Evolutionary conservation across 2,113 vertebrate genomes (phyloP).

Genomic region (Saccopteryx bilineata): DNA sequence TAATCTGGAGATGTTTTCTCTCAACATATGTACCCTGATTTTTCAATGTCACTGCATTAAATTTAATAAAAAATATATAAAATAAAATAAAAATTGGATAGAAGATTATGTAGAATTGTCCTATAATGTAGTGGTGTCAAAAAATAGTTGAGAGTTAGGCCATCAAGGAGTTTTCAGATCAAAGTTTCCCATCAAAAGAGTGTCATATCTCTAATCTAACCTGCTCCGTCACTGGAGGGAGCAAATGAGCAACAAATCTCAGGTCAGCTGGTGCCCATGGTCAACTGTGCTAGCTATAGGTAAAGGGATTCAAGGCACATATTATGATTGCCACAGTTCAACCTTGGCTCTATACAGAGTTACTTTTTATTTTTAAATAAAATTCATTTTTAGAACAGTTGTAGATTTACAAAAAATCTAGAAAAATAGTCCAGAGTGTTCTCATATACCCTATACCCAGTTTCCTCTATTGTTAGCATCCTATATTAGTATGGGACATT

Average conservation of each 20-base stretch:
- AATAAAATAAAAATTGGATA: too few relatives aligned
- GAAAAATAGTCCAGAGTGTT: too few relatives aligned
- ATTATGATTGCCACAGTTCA: not conserved
- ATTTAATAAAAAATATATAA: too few relatives aligned
- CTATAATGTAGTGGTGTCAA: not conserved
- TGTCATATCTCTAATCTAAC: not conserved
- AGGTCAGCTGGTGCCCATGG: not conserved
- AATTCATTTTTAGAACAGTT: not conserved
- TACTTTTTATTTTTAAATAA: not conserved
- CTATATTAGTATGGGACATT: too few relatives aligned
- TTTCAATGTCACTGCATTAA: too few relatives aligned
- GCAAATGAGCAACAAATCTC: not conserved
- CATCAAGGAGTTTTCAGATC: not conserved
- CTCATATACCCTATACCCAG: too few relatives aligned
- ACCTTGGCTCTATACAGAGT: not conserved
- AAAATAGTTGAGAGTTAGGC: not conserved
- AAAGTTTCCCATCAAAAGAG: not conserved
- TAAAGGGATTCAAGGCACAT: not conserved
- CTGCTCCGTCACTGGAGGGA: not conserved
- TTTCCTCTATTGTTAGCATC: too few relatives aligned
- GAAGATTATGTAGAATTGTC: not conserved
- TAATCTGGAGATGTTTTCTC: too few relatives aligned
- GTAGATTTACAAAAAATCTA: not conserved
- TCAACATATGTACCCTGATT: too few relatives aligned
- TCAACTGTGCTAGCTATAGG: not conserved